Evolutionary conservation across 2,797 vertebrate genomes (phyloP), one percentile per base, ranked within the genome.

Genomic region (Hoplostethus mediterraneus): DNA sequence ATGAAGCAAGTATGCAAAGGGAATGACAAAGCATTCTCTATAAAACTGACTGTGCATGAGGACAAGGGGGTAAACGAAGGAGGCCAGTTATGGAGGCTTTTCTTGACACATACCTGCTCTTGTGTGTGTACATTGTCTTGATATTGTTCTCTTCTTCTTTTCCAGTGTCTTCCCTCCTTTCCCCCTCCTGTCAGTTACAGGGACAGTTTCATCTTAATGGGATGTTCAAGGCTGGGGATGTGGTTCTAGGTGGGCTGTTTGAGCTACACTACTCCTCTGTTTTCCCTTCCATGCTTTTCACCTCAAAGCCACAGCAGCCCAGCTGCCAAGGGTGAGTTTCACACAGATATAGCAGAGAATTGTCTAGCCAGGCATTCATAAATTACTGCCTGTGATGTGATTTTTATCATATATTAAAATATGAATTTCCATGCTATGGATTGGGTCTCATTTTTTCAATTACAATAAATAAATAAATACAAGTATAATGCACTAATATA

Each of bases 181-280:
- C 64, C 17, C 25, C 11, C 10, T 69, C 28, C 47, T 81, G 69
- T 28, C 21, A 44, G 28, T 45, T 73, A 47, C 30, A 21, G 54
- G 36, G 40, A 63, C 44, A 58, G 28, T 75, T 75, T 54, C 17
- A 69, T 40, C 51, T 69, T 0, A 69, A 79, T 57, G 33, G 47
- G 4, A 75, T 91, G 64, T 63, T 60, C 51, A 72, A 71, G 64
- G 52, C 75, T 31, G 88, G 90, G 30, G 87, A 90, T 51, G 58
- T 91, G 51, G 68, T 88, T 55, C 65, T 92, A 2, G 87, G 89
- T 52, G 90, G 89, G 4, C 63, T 91, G 58, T 91, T 90, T 45
- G 85, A 82, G 25, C 59, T 90, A n/a, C 80, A 33, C 33, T 33
- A 88, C 21, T 74, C 75, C 30, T 79, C 84, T 21, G 67, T 81